These are phyloP conservation scores for Trachelus stipa DNA, from an alignment of 2,888 invertebrate genomes.

Conservation along the genomic window DNA sequence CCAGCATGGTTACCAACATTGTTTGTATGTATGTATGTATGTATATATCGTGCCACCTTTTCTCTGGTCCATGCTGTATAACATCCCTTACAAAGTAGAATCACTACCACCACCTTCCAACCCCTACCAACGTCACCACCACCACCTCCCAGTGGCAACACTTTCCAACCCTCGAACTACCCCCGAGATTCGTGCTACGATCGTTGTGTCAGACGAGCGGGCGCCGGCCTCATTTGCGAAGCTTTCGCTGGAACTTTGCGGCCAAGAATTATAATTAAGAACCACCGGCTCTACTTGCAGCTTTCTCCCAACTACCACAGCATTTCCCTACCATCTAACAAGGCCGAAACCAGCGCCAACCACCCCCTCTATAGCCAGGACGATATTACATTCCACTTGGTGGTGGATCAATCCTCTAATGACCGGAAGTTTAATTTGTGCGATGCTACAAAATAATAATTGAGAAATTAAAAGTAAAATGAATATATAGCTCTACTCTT, in stretches of 20 bases:
- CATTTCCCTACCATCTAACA: slow-evolving; percentile 21
- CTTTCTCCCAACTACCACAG: slow-evolving; percentile 13
- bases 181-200: slow-evolving; percentile 29
- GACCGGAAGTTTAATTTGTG: slow-evolving; percentile 59
- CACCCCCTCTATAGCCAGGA: slow-evolving; percentile 26
- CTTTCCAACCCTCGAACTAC: slow-evolving; percentile 22
- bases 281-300: slow-evolving; percentile 40
- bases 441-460: slow-evolving; percentile 53
- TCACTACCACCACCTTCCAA: too few relatives aligned
- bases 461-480: slow-evolving; percentile 19
- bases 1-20: too few relatives aligned
- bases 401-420: slow-evolving; percentile 59
- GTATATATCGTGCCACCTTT: slow-evolving; percentile 16
- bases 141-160: too few relatives aligned
- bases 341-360: slow-evolving; percentile 20
- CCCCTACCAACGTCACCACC: too few relatives aligned
- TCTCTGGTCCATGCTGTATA: not conserved
- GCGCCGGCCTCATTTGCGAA: slow-evolving; percentile 60
- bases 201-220: slow-evolving; percentile 58
- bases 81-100: too few relatives aligned
- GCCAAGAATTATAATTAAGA: slow-evolving; percentile 64
- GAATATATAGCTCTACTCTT: slow-evolving; percentile 16
- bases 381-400: slow-evolving; percentile 62
- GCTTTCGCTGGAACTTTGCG: slow-evolving; percentile 59
- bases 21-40: too few relatives aligned